Conservation (phyloP, 2,797 vertebrate genomes). For the Choloepus didactylus region DNA sequence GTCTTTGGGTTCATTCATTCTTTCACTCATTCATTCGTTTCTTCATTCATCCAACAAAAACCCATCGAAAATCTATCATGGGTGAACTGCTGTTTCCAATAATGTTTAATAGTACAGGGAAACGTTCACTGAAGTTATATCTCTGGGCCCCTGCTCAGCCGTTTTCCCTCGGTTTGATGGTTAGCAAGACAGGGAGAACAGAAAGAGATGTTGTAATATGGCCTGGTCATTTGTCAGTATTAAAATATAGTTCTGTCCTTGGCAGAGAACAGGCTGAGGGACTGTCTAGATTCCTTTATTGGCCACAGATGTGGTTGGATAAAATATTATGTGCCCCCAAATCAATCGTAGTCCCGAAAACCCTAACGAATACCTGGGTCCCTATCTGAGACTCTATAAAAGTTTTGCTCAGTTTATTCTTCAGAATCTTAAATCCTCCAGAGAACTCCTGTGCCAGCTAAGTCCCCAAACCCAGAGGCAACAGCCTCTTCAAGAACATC, state of each 20-base stretch:
- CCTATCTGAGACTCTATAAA: no score
- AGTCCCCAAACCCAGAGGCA: no score
- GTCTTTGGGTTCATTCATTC: neutral
- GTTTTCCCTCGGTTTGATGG: conserved; percentile 31
- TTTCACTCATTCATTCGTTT: neutral
- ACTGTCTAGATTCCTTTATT: conserved; percentile 25
- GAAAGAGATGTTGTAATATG: conserved; percentile 35
- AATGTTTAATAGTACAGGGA: conserved; percentile 33
- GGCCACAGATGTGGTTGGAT: conserved; percentile 21
- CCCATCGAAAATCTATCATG: neutral
- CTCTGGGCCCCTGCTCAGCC: neutral
- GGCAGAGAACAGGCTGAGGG: conserved; percentile 10
- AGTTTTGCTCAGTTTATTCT: no score
- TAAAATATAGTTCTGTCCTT: conserved; percentile 12
- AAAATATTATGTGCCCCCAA: neutral
- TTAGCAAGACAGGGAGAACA: neutral
- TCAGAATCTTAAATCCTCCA: no score
- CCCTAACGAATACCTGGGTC: no score
- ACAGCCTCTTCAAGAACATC: no score
- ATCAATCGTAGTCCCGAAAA: no score
- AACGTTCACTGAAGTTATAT: neutral
- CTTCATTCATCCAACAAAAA: conserved; percentile 37
- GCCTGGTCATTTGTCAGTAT: conserved; percentile 46
- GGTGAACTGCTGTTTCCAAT: neutral
- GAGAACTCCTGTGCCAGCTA: no score